These are phyloP conservation scores for western clawed frog (Xenopus tropicalis) DNA, from an alignment of 2,113 vertebrate genomes.

Conservation along the genomic window DNA sequence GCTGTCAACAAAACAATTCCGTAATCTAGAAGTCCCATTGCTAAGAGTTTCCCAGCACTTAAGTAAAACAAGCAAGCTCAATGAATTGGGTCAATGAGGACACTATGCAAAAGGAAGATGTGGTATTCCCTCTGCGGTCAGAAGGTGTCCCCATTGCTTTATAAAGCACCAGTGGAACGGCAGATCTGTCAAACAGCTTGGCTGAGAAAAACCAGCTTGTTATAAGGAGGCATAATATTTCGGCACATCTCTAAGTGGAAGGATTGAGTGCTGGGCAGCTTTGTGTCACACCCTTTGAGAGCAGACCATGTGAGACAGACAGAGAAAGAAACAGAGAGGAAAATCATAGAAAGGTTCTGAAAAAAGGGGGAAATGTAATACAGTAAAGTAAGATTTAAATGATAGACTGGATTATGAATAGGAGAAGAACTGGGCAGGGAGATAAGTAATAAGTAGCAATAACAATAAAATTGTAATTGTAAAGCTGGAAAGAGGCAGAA, in stretches of 20 bases:
- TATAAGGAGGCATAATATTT: slow-evolving; percentile 40
- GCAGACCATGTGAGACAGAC: slow-evolving; percentile 24
- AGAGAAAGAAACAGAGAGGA: slow-evolving; percentile 27
- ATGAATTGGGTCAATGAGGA: neutral
- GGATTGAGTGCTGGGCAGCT: slow-evolving; percentile 34
- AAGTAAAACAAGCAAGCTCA: neutral
- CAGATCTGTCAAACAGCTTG: slow-evolving; percentile 25
- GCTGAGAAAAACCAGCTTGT: slow-evolving; percentile 32
- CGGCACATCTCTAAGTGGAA: slow-evolving; percentile 44
- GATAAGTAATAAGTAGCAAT: too few relatives aligned
- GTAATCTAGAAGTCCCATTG: neutral
- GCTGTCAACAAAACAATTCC: neutral
- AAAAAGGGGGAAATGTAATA: neutral
- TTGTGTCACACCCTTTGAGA: slow-evolving; percentile 40
- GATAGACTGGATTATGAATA: too few relatives aligned
- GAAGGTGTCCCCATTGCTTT: slow-evolving; percentile 19
- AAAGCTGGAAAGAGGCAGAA: too few relatives aligned
- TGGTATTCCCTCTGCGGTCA: slow-evolving; percentile 8
- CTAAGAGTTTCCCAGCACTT: neutral
- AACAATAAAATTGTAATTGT: too few relatives aligned
- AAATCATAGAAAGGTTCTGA: slow-evolving; percentile 24
- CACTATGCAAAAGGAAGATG: neutral
- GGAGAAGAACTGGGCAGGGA: too few relatives aligned
- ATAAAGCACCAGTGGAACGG: slow-evolving; percentile 3
- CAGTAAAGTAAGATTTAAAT: too few relatives aligned